Percentiles rank a stretch among this genome's conserved stretches.
phyloP scores from a whole-genome alignment of 2,888 invertebrate genomes.

The Drosophila imparisetae region DNA sequence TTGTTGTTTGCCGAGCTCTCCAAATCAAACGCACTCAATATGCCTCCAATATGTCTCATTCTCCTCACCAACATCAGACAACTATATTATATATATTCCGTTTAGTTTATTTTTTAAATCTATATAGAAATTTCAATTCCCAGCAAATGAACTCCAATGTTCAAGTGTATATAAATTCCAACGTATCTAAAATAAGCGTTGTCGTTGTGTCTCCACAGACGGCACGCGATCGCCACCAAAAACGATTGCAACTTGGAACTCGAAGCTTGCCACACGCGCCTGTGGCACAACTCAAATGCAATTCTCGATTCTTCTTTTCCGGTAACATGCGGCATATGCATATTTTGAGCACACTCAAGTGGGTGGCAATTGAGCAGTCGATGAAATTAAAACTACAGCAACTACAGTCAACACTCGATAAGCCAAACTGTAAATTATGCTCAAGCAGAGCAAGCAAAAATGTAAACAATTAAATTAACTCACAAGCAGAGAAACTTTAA shows the following conservation, averaged over 20 bases:
- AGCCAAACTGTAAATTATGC: not conserved
- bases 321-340: constrained; percentile 62
- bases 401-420: constrained; percentile 22
- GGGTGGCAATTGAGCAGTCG: constrained; percentile 47
- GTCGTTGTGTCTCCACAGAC: constrained; percentile 7
- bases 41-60: not conserved
- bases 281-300: constrained; percentile 48
- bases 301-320: constrained; percentile 34
- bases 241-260: constrained; percentile 10
- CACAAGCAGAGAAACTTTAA: not conserved
- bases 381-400: constrained; percentile 28
- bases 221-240: constrained; percentile 58
- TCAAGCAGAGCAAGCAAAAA: not conserved
- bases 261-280: constrained; percentile 1
- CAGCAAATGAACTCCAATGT: not conserved
- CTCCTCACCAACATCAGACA: not conserved
- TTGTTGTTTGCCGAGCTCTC: not conserved
- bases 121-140: not conserved
- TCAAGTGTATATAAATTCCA: not conserved
- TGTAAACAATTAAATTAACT: not conserved
- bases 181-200: not conserved
- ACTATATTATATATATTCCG: not conserved
- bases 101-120: not conserved
- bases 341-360: constrained; percentile 49
- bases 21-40: not conserved